Conservation (phyloP, 2,888 invertebrate genomes). For the Heliconius hortense region DNA sequence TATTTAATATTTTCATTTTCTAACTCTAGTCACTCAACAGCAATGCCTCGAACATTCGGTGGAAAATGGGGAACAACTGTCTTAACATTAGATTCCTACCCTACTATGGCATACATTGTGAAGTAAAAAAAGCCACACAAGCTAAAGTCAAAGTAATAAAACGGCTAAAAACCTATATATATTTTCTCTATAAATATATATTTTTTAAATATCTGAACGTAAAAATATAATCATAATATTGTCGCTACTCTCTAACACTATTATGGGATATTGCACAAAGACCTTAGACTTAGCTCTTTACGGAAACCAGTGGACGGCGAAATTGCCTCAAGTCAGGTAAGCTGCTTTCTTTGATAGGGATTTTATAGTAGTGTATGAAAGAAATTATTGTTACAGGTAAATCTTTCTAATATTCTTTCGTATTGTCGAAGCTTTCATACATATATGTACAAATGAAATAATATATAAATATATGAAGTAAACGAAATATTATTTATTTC, state of each 20-base stretch:
- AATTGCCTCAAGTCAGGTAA: conserved; percentile 78
- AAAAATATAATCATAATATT: conserved; percentile 22
- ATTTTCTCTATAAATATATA: too few relatives aligned
- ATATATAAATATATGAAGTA: not conserved
- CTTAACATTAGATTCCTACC: not conserved
- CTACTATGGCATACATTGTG: too few relatives aligned
- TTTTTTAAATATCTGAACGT: too few relatives aligned
- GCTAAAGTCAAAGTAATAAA: too few relatives aligned
- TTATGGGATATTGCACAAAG: conserved; percentile 57
- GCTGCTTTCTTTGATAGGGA: conserved; percentile 73
- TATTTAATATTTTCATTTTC: not conserved
- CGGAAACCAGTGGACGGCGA: conserved; percentile 75
- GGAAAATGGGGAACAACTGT: not conserved
- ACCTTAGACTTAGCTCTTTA: conserved; percentile 58
- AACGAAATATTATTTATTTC: not conserved
- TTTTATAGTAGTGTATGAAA: conserved; percentile 44
- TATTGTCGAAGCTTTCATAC: not conserved
- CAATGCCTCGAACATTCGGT: not conserved
- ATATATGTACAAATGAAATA: not conserved
- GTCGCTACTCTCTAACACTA: conserved; percentile 35
- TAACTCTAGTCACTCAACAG: not conserved
- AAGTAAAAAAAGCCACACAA: too few relatives aligned
- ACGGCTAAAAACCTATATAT: too few relatives aligned
- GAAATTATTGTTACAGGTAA: conserved; percentile 42
- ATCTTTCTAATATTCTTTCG: conserved; percentile 26